phyloP scores from a whole-genome alignment of 2,797 vertebrate species.

The Aythya fuligula region DNA sequence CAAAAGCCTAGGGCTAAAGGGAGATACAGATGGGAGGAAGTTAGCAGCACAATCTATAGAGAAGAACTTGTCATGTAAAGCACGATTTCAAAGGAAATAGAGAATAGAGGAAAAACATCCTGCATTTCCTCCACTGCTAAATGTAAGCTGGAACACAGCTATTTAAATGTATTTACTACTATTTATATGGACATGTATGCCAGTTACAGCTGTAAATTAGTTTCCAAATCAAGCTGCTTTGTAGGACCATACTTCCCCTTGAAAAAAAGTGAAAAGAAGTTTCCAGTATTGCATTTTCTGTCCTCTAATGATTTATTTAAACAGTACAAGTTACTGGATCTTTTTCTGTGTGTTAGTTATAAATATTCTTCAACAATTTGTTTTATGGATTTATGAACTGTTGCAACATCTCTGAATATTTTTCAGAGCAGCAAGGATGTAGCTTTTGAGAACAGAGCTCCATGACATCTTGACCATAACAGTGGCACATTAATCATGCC shows the following conservation, averaged over 20 bases:
- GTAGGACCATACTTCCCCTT: not conserved
- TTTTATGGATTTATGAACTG: not conserved
- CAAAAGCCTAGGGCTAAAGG: constrained; percentile 47
- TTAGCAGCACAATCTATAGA: constrained; percentile 47
- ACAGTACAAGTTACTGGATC: not conserved
- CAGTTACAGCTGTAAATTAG: constrained; percentile 14
- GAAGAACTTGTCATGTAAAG: constrained; percentile 38
- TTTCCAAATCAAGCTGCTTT: constrained; percentile 26
- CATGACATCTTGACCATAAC: not conserved
- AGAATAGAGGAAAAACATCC: not conserved
- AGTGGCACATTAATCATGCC: not conserved
- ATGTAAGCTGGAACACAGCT: constrained; percentile 29
- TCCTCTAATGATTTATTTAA: not conserved
- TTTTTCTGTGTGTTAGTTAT: not conserved
- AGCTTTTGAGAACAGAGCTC: not conserved
- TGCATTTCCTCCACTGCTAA: constrained; percentile 15
- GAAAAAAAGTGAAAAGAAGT: not conserved
- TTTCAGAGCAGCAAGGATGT: not conserved
- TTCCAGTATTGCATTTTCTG: not conserved
- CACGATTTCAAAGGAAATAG: constrained; percentile 54
- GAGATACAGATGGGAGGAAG: constrained; percentile 53
- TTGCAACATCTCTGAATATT: not conserved
- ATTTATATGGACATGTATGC: constrained; percentile 26
- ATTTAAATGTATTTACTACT: constrained; percentile 32
- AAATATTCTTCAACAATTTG: not conserved